Evolutionary conservation across 2,888 invertebrate genomes (phyloP).

Genomic region (Nowickia ferox): DNA sequence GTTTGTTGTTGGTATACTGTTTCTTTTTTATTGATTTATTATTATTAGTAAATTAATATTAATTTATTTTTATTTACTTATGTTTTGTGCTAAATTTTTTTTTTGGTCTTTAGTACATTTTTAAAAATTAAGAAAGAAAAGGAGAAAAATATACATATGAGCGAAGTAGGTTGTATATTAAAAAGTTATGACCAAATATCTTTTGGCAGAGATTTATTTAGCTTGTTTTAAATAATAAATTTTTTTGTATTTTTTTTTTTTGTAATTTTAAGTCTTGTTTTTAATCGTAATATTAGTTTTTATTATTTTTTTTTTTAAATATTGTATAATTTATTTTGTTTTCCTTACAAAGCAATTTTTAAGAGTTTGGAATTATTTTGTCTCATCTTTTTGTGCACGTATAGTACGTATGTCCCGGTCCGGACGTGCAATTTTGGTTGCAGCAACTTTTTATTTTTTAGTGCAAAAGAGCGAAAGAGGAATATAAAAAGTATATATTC

Average conservation of each 20-base stretch:
- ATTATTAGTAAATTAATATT: not conserved
- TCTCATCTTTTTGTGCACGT: no score
- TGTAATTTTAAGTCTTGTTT: constrained; percentile 56
- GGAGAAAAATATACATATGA: not conserved
- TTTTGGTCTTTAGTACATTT: constrained; percentile 49
- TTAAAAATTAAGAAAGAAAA: constrained; percentile 13
- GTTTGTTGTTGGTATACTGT: constrained; percentile 44
- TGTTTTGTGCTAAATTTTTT: constrained; percentile 49
- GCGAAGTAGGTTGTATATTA: constrained; percentile 2
- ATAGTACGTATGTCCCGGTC: no score
- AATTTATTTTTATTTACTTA: constrained; percentile 18
- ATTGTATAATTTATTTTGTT: not conserved
- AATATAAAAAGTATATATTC: no score
- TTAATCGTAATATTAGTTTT: constrained; percentile 43
- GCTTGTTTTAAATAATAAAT: constrained; percentile 29
- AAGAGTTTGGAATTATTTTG: not conserved
- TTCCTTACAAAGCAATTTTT: not conserved
- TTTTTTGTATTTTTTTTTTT: constrained; percentile 21
- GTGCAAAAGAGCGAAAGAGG: no score
- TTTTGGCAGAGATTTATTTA: constrained; percentile 43
- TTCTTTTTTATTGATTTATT: constrained; percentile 24
- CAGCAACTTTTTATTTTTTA: no score
- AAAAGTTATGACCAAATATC: constrained; percentile 3
- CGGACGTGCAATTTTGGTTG: no score
- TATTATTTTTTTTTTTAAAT: not conserved